Base-by-base conservation (phyloP, 1,140 invertebrate species). In the Lineus longissimus region DNA sequence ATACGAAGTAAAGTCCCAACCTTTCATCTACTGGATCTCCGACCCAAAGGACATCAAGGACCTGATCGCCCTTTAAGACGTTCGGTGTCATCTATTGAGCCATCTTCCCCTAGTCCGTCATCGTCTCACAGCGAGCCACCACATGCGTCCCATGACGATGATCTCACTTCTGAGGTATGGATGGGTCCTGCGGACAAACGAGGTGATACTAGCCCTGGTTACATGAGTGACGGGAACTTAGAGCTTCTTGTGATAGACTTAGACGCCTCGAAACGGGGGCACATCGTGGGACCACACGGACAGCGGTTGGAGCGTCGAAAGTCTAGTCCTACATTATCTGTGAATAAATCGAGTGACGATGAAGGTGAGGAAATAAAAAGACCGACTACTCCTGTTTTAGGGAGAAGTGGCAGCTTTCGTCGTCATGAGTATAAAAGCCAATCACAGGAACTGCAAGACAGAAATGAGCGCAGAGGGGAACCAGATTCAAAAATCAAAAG, bases 171-270 rank as follows among this genome's bases (percentile, higher is more conserved):
- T 19, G 75, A 72, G 22, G 73, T 76, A 30, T 79, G 77, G 77
- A 74, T 78, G 71, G 75, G 75, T 11, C 75, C 75, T 25, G 74
- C 74, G 27, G 74, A 27, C n/a, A 51, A 51, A n/a, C 47, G 25
- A 27, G 33, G 33, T 51, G 47, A 23, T n/a, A 51, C 47, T 27
- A n/a, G 6, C 25, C n/a, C 47, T 9, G n/a, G 6, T 51, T 19
- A n/a, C n/a, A 51, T 23, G n/a, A 51, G 25, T 23, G 47, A 51
- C 4, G 19, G 25, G 25, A 23, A 23, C n/a, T 9, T 19, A 6
- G 47, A 51, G 19, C 19, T 23, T 7, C 25, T 27, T 51, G 47
- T 23, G n/a, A 51, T 51, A 19, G 11, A 57, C n/a, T 22, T 11
- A 6, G 55, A 57, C 7, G 27, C 17, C 9, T 29, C 23, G 30